phyloP scores from a whole-genome alignment of 1,140 invertebrate species.

The Drosophila nigrodunni region DNA sequence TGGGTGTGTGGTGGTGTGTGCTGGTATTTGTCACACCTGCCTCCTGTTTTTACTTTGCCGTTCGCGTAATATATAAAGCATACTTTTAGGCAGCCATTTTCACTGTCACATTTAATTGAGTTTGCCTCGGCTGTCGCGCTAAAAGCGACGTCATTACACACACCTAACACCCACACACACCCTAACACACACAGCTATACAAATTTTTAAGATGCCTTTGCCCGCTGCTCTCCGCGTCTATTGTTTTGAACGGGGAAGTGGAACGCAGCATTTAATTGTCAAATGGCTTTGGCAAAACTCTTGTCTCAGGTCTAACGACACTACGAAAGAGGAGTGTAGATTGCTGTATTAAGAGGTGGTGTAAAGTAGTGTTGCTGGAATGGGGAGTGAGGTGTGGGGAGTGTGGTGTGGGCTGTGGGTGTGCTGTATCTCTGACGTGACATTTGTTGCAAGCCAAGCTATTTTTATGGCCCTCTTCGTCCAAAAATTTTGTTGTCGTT shows the following conservation, averaged over 20 bases:
- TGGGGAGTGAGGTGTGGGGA: neutral
- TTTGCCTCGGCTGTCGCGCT: constrained; percentile 66
- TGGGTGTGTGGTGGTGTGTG: neutral
- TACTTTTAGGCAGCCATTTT: constrained; percentile 79
- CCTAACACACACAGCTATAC: neutral
- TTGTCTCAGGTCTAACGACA: neutral
- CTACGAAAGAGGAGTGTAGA: neutral
- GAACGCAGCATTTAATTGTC: constrained; percentile 78
- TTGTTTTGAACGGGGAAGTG: constrained; percentile 37
- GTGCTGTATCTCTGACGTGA: constrained; percentile 42
- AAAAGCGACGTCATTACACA: constrained; percentile 78
- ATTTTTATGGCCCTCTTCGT: constrained; percentile 56
- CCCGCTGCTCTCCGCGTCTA: constrained; percentile 5
- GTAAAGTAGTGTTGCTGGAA: neutral
- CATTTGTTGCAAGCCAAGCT: constrained; percentile 56
- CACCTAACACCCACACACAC: constrained; percentile 15
- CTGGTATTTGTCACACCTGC: constrained; percentile 45
- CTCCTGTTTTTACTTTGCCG: constrained; percentile 23
- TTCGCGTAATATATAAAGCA: constrained; percentile 58
- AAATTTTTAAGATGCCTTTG: constrained; percentile 74
- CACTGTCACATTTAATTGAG: constrained; percentile 83
- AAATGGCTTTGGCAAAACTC: constrained; percentile 63
- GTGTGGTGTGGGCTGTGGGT: neutral
- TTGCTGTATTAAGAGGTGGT: neutral
- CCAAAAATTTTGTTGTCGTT: constrained; percentile 1